These are phyloP conservation scores for Peromyscus leucopus DNA, from an alignment of 2,113 vertebrate species.

Conservation along the genomic window DNA sequence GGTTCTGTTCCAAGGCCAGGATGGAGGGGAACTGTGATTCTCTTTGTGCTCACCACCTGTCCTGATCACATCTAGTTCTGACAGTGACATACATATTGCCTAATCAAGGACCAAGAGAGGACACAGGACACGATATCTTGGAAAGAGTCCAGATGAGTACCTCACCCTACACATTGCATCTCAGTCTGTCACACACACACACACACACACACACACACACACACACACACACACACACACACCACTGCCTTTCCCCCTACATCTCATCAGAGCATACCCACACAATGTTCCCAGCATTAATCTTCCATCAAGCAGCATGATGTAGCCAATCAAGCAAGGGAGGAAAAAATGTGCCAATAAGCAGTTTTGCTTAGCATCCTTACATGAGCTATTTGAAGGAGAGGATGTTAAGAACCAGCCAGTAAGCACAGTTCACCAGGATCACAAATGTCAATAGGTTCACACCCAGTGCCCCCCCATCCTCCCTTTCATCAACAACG, in stretches of 20 bases:
- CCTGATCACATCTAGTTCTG: not conserved
- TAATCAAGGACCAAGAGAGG: not conserved
- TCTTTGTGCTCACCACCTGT: slow-evolving; percentile 33
- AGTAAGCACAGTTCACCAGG: not conserved
- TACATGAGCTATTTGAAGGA: slow-evolving; percentile 62
- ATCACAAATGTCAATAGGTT: slow-evolving; percentile 40
- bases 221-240: not conserved
- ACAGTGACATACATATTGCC: not conserved
- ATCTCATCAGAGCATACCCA: slow-evolving; percentile 20
- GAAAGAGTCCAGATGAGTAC: not conserved
- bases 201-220: not conserved
- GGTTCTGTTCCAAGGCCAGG: not conserved
- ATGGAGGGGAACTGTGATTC: not conserved
- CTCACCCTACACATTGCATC: not conserved
- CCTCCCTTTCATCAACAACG: not conserved
- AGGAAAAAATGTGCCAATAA: slow-evolving; percentile 38
- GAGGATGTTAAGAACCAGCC: not conserved
- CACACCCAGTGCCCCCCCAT: not conserved
- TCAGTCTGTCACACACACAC: not conserved
- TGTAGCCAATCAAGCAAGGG: not conserved
- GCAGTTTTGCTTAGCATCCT: slow-evolving; percentile 52
- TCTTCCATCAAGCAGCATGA: slow-evolving; percentile 55
- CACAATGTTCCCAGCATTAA: slow-evolving; percentile 38
- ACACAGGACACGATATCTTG: not conserved
- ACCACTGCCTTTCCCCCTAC: not conserved